A percentile compares a stretch with the other conserved stretches of the same genome.
These are phyloP conservation scores for Siniperca chuatsi DNA, from an alignment of 2,113 vertebrate species.

Conservation along the genomic window DNA sequence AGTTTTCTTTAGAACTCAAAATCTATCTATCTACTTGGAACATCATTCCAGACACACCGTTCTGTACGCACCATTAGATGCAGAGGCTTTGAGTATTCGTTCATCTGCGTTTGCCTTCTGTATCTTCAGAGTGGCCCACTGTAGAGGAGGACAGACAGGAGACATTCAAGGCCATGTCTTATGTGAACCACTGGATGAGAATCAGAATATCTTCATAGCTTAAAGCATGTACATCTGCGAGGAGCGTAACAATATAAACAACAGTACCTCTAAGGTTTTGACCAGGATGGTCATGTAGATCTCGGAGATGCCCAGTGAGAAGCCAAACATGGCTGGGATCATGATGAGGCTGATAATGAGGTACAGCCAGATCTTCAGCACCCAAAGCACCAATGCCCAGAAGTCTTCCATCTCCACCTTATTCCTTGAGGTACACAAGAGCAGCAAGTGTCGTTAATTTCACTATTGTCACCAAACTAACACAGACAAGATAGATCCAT, in stretches of 20 bases:
- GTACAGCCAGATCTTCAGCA: slow-evolving; percentile 85
- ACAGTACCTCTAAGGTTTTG: slow-evolving; percentile 92
- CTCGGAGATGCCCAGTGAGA: slow-evolving; percentile 95
- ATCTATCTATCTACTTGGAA: neutral
- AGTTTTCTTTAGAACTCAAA: too few relatives aligned
- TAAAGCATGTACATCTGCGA: neutral
- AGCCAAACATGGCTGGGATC: slow-evolving; percentile 91
- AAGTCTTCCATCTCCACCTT: slow-evolving; percentile 87
- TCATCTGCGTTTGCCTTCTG: slow-evolving; percentile 85
- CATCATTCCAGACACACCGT: neutral
- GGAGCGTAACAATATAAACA: neutral
- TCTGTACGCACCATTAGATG: slow-evolving; percentile 87
- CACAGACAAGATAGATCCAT: neutral
- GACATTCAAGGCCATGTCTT: neutral
- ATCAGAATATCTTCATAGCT: neutral
- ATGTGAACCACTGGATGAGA: neutral
- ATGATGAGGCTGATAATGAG: slow-evolving; percentile 87
- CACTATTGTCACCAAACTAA: neutral
- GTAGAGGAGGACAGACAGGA: slow-evolving; percentile 59
- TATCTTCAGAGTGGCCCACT: slow-evolving; percentile 96
- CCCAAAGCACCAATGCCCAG: slow-evolving; percentile 65
- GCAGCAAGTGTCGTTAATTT: neutral
- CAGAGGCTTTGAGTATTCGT: slow-evolving; percentile 74
- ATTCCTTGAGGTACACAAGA: slow-evolving; percentile 63
- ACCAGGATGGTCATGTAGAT: slow-evolving; percentile 92